Conservation (phyloP, 2,888 invertebrate species). For the Capitulum mitella region DNA sequence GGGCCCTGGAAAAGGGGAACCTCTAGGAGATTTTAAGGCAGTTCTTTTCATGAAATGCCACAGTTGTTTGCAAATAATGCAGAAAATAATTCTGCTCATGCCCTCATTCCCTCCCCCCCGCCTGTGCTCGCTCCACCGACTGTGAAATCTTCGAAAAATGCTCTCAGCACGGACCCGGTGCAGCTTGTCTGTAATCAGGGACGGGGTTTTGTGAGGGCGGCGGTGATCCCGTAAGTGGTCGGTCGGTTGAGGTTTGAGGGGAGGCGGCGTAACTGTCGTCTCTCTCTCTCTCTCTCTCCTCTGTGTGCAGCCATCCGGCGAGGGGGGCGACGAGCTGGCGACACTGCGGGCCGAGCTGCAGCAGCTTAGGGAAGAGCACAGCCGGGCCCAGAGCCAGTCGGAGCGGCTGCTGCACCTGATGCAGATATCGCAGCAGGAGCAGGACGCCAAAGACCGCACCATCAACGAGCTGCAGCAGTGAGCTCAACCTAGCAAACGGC, state of each 20-base stretch:
- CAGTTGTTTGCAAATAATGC: no score
- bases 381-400: constrained; percentile 38
- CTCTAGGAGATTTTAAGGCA: no score
- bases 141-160: no score
- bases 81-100: no score
- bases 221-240: background rate
- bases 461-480: constrained; percentile 41
- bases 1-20: no score
- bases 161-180: no score
- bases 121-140: no score
- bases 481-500: constrained; percentile 28
- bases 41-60: no score
- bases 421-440: constrained; percentile 41
- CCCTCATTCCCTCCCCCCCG: no score
- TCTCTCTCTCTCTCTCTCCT: background rate
- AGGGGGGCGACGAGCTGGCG: background rate
- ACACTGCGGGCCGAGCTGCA: background rate
- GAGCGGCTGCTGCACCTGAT: constrained; percentile 41
- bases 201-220: background rate
- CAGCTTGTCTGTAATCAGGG: background rate
- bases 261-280: background rate
- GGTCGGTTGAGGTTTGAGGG: background rate
- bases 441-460: constrained; percentile 41
- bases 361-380: constrained; percentile 8
- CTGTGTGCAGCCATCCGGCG: constrained; percentile 54